Evolutionary conservation across 2,888 invertebrate species (phyloP).

Genomic region (Shargacucullia verbasci): DNA sequence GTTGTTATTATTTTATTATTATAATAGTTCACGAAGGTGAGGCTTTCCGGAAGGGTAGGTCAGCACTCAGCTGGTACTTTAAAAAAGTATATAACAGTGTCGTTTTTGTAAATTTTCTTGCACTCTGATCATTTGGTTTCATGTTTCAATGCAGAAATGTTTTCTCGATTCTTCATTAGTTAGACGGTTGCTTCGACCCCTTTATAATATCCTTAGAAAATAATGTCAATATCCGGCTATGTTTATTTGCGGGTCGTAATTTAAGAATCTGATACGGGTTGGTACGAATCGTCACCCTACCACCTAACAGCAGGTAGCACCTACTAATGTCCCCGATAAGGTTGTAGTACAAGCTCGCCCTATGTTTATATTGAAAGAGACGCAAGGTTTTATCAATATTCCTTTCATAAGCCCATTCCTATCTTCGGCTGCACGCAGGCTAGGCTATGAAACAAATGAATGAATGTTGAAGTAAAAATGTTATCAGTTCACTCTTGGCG

Average conservation of each 20-base stretch:
- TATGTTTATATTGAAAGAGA: slow-evolving; percentile 1
- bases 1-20: slow-evolving; percentile 44
- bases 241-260: slow-evolving; percentile 41
- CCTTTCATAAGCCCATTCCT: too few relatives aligned
- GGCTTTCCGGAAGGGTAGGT: slow-evolving; percentile 19
- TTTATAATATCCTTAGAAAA: slow-evolving; percentile 18
- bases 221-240: slow-evolving; percentile 18
- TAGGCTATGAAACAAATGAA: too few relatives aligned
- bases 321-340: slow-evolving; percentile 54
- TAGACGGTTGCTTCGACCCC: neutral
- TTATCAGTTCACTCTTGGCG: too few relatives aligned
- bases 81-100: neutral
- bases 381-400: slow-evolving; percentile 6
- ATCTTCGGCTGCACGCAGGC: too few relatives aligned
- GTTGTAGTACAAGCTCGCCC: slow-evolving; percentile 41
- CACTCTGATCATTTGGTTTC: too few relatives aligned
- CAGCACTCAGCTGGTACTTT: slow-evolving; percentile 1
- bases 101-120: too few relatives aligned
- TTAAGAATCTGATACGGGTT: slow-evolving; percentile 63
- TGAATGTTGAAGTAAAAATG: too few relatives aligned
- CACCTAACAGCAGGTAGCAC: slow-evolving; percentile 43
- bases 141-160: too few relatives aligned
- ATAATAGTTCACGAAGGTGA: slow-evolving; percentile 35
- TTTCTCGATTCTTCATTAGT: too few relatives aligned
- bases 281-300: slow-evolving; percentile 64